Base-by-base conservation (phyloP, 2,113 vertebrate species). In the Isichthys henryi region DNA sequence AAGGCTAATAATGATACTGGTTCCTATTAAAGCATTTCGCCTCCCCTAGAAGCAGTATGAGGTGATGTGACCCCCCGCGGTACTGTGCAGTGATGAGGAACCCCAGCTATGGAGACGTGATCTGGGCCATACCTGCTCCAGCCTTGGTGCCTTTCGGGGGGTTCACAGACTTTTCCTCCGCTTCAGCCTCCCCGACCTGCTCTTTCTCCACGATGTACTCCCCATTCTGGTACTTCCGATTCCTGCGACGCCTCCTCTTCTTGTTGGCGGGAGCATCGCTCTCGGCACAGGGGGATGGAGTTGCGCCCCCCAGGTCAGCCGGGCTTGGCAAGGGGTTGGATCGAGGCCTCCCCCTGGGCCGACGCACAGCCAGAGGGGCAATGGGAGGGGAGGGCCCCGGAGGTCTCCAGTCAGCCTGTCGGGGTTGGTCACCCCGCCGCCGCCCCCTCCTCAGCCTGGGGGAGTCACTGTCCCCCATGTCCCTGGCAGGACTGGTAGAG, bases 181-280 rank as follows among this genome's bases (percentile, higher is more conserved):
- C 95, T 21, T 95, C 95, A n/a, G 92, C 95, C 86, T 93, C 91
- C 88, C 95, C 96, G 91, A 96, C 95, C 88, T 96, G 95, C 90
- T 97, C 97, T 83, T 96, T 96, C 93, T 98, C 97, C 0, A 96
- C 97, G 92, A 99, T 92, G 93, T 99, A 99, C 62, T 99, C 98
- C 52, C 97, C 98, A 0, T 96, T 98, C 94, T 99, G 97, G 91
- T 99, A 99, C 91, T 98, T 99, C 89, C 96, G 95, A 93, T 95
- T 99, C 88, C 97, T 97, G 94, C 97, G 97, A 35, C 98, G 95
- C 90, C 96, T 96, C 90, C 98, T 96, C 89, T 97, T 99, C 95
- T 97, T 98, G 89, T 95, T 95, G 90, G 96, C 74, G 10, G 96
- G 95, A 0, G 91, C 48, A 50, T 95, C 94, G 4, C 92, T 91